Evolutionary conservation across 2,888 invertebrate species (phyloP), one percentile per base, ranked within the genome.

Genomic region (Unio delphinus): DNA sequence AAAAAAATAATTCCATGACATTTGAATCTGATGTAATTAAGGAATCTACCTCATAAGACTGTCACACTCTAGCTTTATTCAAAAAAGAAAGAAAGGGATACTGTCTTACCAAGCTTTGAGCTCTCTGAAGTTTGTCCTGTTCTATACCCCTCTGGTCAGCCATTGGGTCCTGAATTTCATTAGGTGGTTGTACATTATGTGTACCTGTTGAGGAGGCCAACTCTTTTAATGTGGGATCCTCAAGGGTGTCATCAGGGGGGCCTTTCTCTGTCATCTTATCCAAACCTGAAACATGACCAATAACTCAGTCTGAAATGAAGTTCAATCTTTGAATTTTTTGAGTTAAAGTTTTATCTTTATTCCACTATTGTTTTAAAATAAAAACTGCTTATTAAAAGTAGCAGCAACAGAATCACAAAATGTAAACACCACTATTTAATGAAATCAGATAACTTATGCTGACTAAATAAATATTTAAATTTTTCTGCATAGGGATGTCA

Each of bases 191-290:
- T 11, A 84, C 77, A 69, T 72, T 83, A 61, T 80, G 79, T 4
- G 84, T 80, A 8, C 83, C 82, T 45, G 80, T 78, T 20, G 80
- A 74, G 59, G 79, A 82, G 8, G 86, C 87, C 26, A 87, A 75
- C 64, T 86, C 87, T 70, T 85, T 81, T 71, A 84, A 72, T 8
- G 85, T 78, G 34, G 83, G 80, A 56, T 78, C 75, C 34, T 82
- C 82, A 11, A 79, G 80, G 76, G 84, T 87, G 2, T 74, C 81
- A 30, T 85, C 95, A 0, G 98, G 97, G 0, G 95, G 95, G 87
- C 97, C 96, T 70, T 95, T 93, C 90, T 98, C 98, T 6, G 99
- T 99, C 95, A 98, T 98, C 80, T 95, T 94, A 67, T 94, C 94
- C 78, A 97, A 95, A 26, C 94, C 95, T 93, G 70, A 15, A 70